phyloP scores from a whole-genome alignment of 2,888 invertebrate genomes.

The Rhagophthalmus giganteus region DNA sequence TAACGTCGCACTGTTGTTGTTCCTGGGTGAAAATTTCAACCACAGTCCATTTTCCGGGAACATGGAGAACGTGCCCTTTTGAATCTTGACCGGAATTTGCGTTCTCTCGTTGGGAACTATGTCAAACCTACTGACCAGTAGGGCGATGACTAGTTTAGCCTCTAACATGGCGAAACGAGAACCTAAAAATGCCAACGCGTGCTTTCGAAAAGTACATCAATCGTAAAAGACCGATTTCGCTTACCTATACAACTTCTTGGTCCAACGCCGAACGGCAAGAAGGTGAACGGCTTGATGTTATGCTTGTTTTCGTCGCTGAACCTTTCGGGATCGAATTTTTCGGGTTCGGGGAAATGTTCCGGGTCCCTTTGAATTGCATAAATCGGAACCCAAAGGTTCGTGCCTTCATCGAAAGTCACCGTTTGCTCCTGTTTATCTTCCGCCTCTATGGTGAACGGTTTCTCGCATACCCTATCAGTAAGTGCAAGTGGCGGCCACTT shows the following conservation, averaged over 20 bases:
- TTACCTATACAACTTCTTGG: conserved; percentile 49
- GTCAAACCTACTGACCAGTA: conserved; percentile 1
- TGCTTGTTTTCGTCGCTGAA: too few relatives aligned
- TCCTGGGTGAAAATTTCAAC: too few relatives aligned
- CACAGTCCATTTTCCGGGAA: conserved; percentile 2
- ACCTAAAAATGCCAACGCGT: not conserved
- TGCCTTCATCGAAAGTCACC: not conserved
- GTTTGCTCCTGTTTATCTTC: conserved; percentile 22
- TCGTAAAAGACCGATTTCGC: not conserved
- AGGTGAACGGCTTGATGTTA: conserved; percentile 58
- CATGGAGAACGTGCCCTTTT: not conserved
- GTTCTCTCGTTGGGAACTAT: conserved; percentile 1
- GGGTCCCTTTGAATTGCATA: conserved; percentile 47
- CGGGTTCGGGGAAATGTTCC: conserved; percentile 56
- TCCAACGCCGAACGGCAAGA: conserved; percentile 58
- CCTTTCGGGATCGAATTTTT: too few relatives aligned
- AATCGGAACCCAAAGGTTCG: conserved; percentile 53
- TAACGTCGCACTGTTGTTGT: too few relatives aligned
- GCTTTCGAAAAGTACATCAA: not conserved
- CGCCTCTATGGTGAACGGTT: conserved; percentile 50
- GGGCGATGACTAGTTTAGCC: not conserved
- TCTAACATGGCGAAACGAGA: not conserved
- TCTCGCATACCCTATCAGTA: conserved; percentile 56
- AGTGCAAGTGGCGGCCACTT: conserved; percentile 56
- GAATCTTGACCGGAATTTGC: not conserved